Conservation (phyloP, 2,888 invertebrate species). For the Cotesia congregata region DNA sequence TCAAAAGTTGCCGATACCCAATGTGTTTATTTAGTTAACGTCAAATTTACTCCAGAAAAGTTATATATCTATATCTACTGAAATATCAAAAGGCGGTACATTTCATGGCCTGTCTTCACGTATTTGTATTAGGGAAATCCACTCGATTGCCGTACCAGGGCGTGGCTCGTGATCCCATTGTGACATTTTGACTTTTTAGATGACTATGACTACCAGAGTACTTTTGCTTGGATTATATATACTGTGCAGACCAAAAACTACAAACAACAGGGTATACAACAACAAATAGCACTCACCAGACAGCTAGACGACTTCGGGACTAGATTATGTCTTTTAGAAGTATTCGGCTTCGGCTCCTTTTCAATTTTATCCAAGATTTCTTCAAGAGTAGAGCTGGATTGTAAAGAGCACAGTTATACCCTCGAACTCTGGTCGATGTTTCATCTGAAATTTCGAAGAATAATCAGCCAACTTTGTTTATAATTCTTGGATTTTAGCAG, state of each 20-base stretch:
- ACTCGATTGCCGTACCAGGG: constrained; percentile 61
- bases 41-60: constrained; percentile 65
- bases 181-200: constrained; percentile 48
- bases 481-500: no score
- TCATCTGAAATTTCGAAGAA: no score
- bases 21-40: constrained; percentile 69
- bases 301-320: neutral
- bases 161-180: constrained; percentile 63
- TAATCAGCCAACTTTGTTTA: no score
- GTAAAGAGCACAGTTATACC: no score
- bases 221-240: neutral
- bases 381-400: no score
- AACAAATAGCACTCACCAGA: neutral
- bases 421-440: no score
- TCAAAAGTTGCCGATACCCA: constrained; percentile 66
- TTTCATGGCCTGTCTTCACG: constrained; percentile 31
- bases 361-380: no score
- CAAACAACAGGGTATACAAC: neutral
- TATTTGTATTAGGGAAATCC: constrained; percentile 53
- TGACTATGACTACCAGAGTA: neutral
- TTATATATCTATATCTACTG: constrained; percentile 30
- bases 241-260: neutral
- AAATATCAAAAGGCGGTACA: constrained; percentile 32
- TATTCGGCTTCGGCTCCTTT: no score
- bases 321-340: neutral